phyloP scores from a whole-genome alignment of 1,140 invertebrate genomes.

The Samia ricini region DNA sequence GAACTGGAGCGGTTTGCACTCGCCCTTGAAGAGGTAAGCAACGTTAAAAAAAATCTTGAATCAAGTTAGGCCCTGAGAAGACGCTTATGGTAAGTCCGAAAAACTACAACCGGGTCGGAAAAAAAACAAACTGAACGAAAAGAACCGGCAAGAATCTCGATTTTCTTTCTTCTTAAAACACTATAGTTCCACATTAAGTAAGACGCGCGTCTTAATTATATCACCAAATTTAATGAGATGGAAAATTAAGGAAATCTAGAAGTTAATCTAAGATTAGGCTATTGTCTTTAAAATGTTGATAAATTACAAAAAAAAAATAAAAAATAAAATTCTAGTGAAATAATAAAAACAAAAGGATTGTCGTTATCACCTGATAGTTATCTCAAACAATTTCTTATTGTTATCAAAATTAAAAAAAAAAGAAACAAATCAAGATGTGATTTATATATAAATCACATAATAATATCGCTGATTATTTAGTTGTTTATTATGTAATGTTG shows the following conservation, averaged over 20 bases:
- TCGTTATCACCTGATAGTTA: neutral
- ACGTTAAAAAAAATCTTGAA: neutral
- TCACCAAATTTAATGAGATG: no score
- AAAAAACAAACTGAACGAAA: no score
- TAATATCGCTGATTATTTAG: neutral
- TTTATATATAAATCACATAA: neutral
- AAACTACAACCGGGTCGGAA: no score
- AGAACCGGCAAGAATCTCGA: no score
- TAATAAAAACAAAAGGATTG: neutral
- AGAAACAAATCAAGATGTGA: neutral
- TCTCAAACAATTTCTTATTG: neutral
- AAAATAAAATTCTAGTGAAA: neutral
- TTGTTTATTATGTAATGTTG: neutral
- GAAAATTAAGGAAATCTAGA: no score
- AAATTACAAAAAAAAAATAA: no score
- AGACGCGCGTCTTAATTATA: no score
- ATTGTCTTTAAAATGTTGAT: neutral
- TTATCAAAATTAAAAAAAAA: neutral
- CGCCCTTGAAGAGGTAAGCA: constrained; percentile 72
- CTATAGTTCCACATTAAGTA: no score
- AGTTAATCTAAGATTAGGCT: no score
- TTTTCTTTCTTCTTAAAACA: no score
- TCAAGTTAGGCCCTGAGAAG: no score
- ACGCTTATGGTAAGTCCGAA: no score
- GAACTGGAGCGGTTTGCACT: constrained; percentile 81